Percentiles rank a stretch among this genome's conserved stretches.
phyloP scores from a whole-genome alignment of 2,113 vertebrate species.

The Synchiropus splendidus region DNA sequence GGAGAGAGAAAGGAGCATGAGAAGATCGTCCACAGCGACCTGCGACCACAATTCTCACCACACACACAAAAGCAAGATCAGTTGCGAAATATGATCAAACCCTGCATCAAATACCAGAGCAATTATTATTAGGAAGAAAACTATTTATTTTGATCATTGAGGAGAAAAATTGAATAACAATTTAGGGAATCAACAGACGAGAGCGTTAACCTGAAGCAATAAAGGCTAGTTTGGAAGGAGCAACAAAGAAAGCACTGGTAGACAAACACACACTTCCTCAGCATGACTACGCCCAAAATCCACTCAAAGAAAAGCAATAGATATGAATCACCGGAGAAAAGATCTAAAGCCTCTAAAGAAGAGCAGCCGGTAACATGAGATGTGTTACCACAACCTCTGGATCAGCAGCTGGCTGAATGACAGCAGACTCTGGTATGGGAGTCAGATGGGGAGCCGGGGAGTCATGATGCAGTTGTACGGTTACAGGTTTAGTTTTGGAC shows the following conservation, averaged over 20 bases:
- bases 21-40: background rate
- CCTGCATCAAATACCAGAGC: too few species aligned
- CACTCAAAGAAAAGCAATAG: constrained; percentile 6
- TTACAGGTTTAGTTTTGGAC: constrained; percentile 42
- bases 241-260: too few species aligned
- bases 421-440: constrained; percentile 46
- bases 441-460: constrained; percentile 32
- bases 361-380: constrained; percentile 21
- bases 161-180: background rate
- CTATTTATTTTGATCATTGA: background rate
- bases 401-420: constrained; percentile 29
- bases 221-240: too few species aligned
- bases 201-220: too few species aligned
- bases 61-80: constrained; percentile 6
- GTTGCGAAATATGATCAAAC: constrained; percentile 6
- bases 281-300: too few species aligned
- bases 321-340: constrained; percentile 29
- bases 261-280: too few species aligned
- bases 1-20: constrained; percentile 1
- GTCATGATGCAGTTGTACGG: constrained; percentile 29
- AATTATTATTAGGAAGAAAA: background rate
- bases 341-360: constrained; percentile 16
- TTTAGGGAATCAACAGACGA: too few species aligned
- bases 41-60: too few species aligned
- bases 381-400: constrained; percentile 60